A percentile compares a stretch with the other conserved stretches of the same genome.
Evolutionary conservation across 2,888 invertebrate species (phyloP).

Genomic region (Drosophila cyrtoloma): DNA sequence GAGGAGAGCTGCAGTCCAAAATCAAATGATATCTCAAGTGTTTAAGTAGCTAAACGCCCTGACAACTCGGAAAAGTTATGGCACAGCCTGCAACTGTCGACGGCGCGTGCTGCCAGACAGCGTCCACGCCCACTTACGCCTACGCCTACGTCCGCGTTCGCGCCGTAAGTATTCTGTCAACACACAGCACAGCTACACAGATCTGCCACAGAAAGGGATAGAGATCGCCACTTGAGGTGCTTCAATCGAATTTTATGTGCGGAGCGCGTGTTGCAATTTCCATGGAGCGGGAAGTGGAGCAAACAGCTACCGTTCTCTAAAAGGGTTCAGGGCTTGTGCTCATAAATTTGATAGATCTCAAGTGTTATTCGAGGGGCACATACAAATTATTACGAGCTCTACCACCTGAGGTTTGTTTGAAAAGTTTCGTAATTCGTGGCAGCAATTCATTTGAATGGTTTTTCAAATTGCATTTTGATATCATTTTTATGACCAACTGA

Average conservation of each 20-base stretch:
- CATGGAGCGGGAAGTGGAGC: conserved; percentile 21
- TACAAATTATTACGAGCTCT: conserved; percentile 27
- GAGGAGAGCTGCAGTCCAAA: conserved; percentile 30
- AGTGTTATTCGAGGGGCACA: conserved; percentile 54
- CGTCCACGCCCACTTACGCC: conserved; percentile 31
- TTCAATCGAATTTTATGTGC: conserved; percentile 40
- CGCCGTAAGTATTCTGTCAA: conserved; percentile 78
- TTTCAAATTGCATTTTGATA: conserved; percentile 59
- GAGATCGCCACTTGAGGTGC: conserved; percentile 61
- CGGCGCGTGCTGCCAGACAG: conserved; percentile 67
- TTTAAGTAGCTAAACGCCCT: conserved; percentile 78
- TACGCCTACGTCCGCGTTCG: conserved; percentile 1
- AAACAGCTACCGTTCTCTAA: conserved; percentile 40
- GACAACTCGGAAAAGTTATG: conserved; percentile 77
- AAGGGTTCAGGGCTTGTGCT: conserved; percentile 68
- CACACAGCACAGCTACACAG: conserved; percentile 54
- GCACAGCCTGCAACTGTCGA: conserved; percentile 66
- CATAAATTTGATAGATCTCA: conserved; percentile 74
- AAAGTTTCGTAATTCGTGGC: conserved; percentile 34
- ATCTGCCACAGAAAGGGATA: conserved; percentile 14
- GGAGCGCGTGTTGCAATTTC: conserved; percentile 52
- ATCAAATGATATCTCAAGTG: conserved; percentile 71
- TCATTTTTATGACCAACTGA: conserved; percentile 70
- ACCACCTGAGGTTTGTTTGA: conserved; percentile 45
- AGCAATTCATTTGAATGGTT: conserved; percentile 68